phyloP scores from a whole-genome alignment of 2,888 invertebrate genomes.

The Idaea dimidiata region DNA sequence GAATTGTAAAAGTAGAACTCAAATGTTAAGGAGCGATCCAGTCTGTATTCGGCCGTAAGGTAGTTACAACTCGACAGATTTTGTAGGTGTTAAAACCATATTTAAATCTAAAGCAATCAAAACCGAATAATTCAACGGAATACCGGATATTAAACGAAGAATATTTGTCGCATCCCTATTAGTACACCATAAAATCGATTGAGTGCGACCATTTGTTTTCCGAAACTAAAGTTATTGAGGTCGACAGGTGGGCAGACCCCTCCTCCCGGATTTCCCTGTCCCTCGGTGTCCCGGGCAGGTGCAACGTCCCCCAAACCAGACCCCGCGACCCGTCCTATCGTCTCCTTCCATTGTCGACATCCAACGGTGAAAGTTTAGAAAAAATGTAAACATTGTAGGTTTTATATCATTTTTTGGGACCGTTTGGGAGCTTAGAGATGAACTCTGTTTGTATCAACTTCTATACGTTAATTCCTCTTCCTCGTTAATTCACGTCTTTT shows the following conservation, averaged over 20 bases:
- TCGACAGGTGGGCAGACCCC: conserved; percentile 51
- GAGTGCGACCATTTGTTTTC: conserved; percentile 29
- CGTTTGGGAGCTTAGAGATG: conserved; percentile 13
- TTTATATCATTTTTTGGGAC: conserved; percentile 17
- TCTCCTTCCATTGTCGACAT: conserved; percentile 27
- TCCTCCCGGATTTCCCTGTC: conserved; percentile 11
- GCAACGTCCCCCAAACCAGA: conserved; percentile 51
- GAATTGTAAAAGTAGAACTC: too few relatives aligned
- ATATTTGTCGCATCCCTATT: not conserved
- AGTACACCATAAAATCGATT: not conserved
- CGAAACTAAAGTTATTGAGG: conserved; percentile 30
- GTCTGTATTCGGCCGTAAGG: too few relatives aligned
- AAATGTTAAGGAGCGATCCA: too few relatives aligned
- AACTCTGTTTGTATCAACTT: not conserved
- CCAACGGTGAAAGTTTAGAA: conserved; percentile 27
- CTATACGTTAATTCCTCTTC: not conserved
- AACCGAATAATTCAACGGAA: too few relatives aligned
- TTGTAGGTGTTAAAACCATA: too few relatives aligned
- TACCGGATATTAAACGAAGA: too few relatives aligned
- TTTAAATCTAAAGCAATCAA: too few relatives aligned
- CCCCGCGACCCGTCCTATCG: conserved; percentile 33
- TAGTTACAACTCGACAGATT: too few relatives aligned
- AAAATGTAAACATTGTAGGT: conserved; percentile 30
- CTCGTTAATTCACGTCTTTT: too few relatives aligned
- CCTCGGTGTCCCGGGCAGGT: conserved; percentile 42